Conservation (phyloP, 2,888 invertebrate species). For the Microctonus aethiopoides region DNA sequence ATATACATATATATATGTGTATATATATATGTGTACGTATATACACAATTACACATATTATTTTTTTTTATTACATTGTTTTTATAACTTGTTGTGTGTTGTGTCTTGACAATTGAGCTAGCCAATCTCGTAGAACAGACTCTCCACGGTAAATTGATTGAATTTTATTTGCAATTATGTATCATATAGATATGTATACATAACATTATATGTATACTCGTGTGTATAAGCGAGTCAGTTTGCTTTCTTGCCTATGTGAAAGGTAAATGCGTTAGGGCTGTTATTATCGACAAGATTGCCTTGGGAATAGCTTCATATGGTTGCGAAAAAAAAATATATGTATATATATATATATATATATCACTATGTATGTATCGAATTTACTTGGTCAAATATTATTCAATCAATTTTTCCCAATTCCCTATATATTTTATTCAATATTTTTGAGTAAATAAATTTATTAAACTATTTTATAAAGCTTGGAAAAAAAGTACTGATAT, state of each 20-base stretch:
- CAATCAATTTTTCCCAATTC: slow-evolving; percentile 17
- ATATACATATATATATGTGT: background rate
- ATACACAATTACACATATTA: no score
- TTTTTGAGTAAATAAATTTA: background rate
- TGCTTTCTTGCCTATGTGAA: slow-evolving; percentile 38
- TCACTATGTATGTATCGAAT: slow-evolving; percentile 42
- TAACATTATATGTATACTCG: slow-evolving; percentile 39
- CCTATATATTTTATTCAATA: background rate
- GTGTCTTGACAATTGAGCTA: slow-evolving; percentile 31
- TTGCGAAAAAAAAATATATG: no score
- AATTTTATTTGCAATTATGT: slow-evolving; percentile 46
- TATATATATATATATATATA: no score
- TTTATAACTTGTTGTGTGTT: background rate
- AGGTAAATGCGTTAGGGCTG: slow-evolving; percentile 48
- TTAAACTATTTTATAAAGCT: background rate
- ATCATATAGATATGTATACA: slow-evolving; percentile 37
- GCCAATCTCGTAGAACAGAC: slow-evolving; percentile 42
- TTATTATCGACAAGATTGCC: slow-evolving; percentile 51
- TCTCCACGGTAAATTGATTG: slow-evolving; percentile 44
- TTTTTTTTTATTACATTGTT: slow-evolving; percentile 2
- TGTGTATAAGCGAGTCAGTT: slow-evolving; percentile 16
- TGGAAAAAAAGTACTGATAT: no score
- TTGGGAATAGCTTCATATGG: slow-evolving; percentile 48
- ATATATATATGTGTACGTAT: no score
- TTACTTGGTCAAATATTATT: slow-evolving; percentile 40